Percentiles rank a stretch among this genome's conserved stretches.
Conservation (phyloP, 2,113 vertebrate species). For the Accipiter cooperii region DNA sequence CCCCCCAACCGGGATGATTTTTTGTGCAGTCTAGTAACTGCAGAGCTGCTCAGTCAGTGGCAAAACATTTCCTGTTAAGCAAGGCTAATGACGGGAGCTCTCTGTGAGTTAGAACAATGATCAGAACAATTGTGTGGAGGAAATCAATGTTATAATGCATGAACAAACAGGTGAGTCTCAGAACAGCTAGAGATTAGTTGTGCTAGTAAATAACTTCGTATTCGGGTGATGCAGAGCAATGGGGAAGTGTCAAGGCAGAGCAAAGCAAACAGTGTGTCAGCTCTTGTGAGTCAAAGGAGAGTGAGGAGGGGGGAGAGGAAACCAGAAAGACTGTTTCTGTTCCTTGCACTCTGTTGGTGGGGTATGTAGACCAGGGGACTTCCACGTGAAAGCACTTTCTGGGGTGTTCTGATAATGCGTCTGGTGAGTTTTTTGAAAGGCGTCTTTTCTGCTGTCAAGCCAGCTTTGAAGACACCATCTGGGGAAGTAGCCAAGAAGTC, state of each 20-base stretch:
- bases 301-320: background rate
- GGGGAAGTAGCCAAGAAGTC: constrained; percentile 51
- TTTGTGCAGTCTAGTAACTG: background rate
- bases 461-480: constrained; percentile 23
- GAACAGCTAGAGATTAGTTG: constrained; percentile 37
- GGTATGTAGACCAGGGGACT: background rate
- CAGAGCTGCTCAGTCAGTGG: constrained; percentile 42
- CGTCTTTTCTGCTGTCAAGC: background rate
- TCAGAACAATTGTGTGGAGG: constrained; percentile 57
- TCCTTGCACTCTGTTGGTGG: background rate
- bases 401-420: background rate
- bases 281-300: background rate
- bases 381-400: background rate
- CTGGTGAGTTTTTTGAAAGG: constrained; percentile 1
- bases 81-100: constrained; percentile 30
- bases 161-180: constrained; percentile 55
- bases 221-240: background rate
- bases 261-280: background rate
- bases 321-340: background rate
- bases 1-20: background rate
- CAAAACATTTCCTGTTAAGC: constrained; percentile 49
- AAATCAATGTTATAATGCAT: constrained; percentile 61
- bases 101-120: constrained; percentile 40
- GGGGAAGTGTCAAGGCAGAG: background rate
- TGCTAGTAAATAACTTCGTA: constrained; percentile 24